Base-by-base conservation (phyloP, 2,797 vertebrate genomes). In the Hypotaenidia philippensis region DNA sequence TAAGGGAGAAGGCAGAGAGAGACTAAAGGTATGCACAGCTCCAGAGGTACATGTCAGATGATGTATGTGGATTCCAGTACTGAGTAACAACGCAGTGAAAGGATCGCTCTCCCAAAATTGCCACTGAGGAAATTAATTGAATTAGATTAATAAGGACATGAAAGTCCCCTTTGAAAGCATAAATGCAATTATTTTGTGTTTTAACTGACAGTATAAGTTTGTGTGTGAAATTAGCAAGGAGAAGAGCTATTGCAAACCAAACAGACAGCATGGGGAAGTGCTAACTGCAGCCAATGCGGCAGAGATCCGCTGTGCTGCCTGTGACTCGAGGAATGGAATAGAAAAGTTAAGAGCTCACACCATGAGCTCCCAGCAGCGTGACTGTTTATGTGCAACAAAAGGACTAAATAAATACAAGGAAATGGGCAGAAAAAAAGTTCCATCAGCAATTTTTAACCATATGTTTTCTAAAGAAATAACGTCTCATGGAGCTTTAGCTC, bases 401-500 rank as follows among this genome's bases (percentile, higher is more conserved):
- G 83, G 78, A 89, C 95, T 82, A 91, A 92, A 87, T 87, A 93
- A 83, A 93, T 84, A 72, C 49, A 10, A 71, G 94, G 53, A 91
- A 90, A 21, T 41, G 74, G 74, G 47, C 45, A 36, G 88, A 68
- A 59, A 68, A 29, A 22, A 63, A 72, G 78, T 95, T 92, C 63
- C 79, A 90, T 81, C 76, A 80, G 84, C 77, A 93, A 76, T 91
- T 96, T 87, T 96, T 83, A 96, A 38, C 45, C 74, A 29, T 86
- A 45, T 57, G 27, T 52, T 89, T 78, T 44, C 85, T 47, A 72
- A 71, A 87, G 66, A 55, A 80, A 75, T 72, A 49, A 26, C 36
- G 11, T 97, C 55, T 94, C 64, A 1, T 70, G 93, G 97, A 97
- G 88, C 97, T 97, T 97, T 97, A 97, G 98, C 98, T 97, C 98